Evolutionary conservation across 1,140 invertebrate genomes (phyloP).

Genomic region (Macrosteles quadrilineatus): DNA sequence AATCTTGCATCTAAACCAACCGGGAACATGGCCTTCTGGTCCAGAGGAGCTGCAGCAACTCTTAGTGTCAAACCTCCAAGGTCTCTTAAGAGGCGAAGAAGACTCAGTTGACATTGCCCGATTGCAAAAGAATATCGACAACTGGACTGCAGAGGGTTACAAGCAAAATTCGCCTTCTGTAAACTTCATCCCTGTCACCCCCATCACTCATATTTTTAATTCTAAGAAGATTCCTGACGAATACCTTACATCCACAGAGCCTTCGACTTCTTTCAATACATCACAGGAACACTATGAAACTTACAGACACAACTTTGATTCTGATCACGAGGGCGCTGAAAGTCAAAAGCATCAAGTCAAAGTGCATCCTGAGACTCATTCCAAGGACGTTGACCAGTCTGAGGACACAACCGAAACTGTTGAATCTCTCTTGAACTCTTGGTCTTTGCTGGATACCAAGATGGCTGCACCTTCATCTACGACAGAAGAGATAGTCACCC

Average conservation of each 20-base stretch:
- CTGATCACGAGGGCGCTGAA: slow-evolving; percentile 59
- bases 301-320: slow-evolving; percentile 30
- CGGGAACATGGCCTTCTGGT: not conserved
- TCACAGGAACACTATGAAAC: slow-evolving; percentile 40
- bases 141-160: slow-evolving; percentile 79
- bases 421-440: slow-evolving; percentile 33
- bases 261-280: slow-evolving; percentile 47
- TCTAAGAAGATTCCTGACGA: slow-evolving; percentile 76
- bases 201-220: slow-evolving; percentile 52
- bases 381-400: slow-evolving; percentile 36
- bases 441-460: slow-evolving; percentile 41
- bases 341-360: slow-evolving; percentile 50
- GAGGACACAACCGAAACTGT: not conserved
- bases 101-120: slow-evolving; percentile 67
- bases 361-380: slow-evolving; percentile 44
- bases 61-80: slow-evolving; percentile 47
- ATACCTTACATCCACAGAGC: slow-evolving; percentile 65
- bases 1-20: slow-evolving; percentile 38
- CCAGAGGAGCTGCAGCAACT: slow-evolving; percentile 45
- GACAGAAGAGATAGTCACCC: slow-evolving; percentile 27
- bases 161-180: slow-evolving; percentile 44
- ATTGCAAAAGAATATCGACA: slow-evolving; percentile 79
- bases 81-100: slow-evolving; percentile 46
- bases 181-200: slow-evolving; percentile 29
- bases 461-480: slow-evolving; percentile 39